Percentiles rank a stretch among this genome's conserved stretches.
phyloP scores from a whole-genome alignment of 1,140 invertebrate genomes.

The Drosophila pandora region DNA sequence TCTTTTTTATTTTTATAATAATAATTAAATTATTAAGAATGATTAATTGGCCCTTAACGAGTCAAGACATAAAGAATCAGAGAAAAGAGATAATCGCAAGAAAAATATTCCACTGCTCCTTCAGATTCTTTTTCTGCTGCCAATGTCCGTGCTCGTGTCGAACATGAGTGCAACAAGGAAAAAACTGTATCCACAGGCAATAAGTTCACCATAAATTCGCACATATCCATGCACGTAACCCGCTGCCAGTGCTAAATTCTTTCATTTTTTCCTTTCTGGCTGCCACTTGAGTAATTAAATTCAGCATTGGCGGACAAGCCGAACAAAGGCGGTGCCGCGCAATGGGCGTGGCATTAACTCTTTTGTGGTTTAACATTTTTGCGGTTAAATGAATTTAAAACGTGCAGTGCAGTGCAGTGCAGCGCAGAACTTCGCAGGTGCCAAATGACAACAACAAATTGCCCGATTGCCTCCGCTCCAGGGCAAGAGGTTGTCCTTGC shows the following conservation, averaged over 20 bases:
- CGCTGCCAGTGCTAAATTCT: constrained; percentile 28
- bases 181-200: constrained; percentile 31
- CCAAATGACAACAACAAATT: constrained; percentile 81
- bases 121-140: constrained; percentile 1
- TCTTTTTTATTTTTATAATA: neutral
- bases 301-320: constrained; percentile 45
- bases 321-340: constrained; percentile 3
- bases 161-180: constrained; percentile 36
- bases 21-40: constrained; percentile 1
- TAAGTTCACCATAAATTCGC: constrained; percentile 58
- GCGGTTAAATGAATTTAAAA: constrained; percentile 82
- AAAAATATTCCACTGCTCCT: constrained; percentile 19
- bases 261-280: constrained; percentile 27
- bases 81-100: neutral
- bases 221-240: constrained; percentile 2
- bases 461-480: constrained; percentile 53
- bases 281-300: constrained; percentile 80
- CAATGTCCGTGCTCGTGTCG: constrained; percentile 1
- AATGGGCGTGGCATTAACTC: constrained; percentile 78
- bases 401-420: constrained; percentile 53
- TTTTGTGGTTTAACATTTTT: constrained; percentile 80
- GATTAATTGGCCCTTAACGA: constrained; percentile 7
- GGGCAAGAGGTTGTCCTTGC: constrained; percentile 21
- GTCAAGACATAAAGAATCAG: neutral
- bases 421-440: constrained; percentile 62